Percentiles rank a stretch among this genome's conserved stretches.
Conservation (phyloP, 2,113 vertebrate species). For the Ammodytes dubius region DNA sequence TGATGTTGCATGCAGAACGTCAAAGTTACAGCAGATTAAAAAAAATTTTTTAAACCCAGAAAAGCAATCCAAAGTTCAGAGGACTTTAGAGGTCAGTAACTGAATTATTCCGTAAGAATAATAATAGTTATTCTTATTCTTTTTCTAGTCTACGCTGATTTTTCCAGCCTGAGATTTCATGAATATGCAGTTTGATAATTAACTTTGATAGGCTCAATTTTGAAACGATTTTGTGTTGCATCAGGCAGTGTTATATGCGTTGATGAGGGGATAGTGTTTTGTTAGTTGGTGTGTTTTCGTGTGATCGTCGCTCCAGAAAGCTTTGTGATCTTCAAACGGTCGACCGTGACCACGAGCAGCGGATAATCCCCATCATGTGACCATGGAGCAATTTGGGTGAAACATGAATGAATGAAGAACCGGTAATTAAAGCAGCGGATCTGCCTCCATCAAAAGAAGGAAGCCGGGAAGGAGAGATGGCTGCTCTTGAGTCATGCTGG, state of each 20-base stretch:
- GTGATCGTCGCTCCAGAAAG: constrained; percentile 52
- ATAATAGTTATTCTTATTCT: constrained; percentile 9
- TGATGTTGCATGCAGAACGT: constrained; percentile 35
- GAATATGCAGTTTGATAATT: constrained; percentile 37
- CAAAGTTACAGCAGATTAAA: constrained; percentile 32
- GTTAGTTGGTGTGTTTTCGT: constrained; percentile 52
- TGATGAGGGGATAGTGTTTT: constrained; percentile 50
- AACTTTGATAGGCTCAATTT: constrained; percentile 20
- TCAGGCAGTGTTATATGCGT: constrained; percentile 36
- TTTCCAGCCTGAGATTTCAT: background rate
- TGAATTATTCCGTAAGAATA: constrained; percentile 7
- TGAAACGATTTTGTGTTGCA: constrained; percentile 26
- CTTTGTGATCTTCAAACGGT: constrained; percentile 73
- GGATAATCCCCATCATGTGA: constrained; percentile 76
- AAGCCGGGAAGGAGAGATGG: constrained; percentile 60
- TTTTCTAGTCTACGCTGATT: background rate
- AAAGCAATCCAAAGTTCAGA: constrained; percentile 9
- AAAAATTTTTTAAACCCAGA: constrained; percentile 12
- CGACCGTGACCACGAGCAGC: constrained; percentile 59
- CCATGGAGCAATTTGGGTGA: constrained; percentile 64
- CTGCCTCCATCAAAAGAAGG: constrained; percentile 68
- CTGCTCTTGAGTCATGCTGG: constrained; percentile 69
- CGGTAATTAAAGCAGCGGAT: constrained; percentile 71
- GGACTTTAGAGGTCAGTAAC: background rate
- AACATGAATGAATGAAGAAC: constrained; percentile 66